phyloP scores from a whole-genome alignment of 2,797 vertebrate genomes.

The Moxostoma hubbsi region DNA sequence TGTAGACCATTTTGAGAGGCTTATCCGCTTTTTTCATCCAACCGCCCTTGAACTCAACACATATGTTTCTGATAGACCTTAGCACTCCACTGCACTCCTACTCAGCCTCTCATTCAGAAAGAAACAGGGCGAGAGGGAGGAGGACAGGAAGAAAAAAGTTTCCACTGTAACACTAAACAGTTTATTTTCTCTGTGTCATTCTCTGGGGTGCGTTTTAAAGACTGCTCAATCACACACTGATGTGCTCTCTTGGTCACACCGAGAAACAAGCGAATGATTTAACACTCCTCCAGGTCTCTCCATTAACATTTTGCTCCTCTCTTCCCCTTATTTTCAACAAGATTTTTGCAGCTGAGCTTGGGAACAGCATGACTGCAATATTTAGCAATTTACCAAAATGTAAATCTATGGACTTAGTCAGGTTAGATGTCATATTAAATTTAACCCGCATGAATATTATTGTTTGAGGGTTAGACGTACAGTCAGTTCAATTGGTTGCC shows the following conservation, averaged over 20 bases:
- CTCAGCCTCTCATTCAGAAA: constrained; percentile 74
- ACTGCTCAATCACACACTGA: constrained; percentile 57
- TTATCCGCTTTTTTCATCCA: constrained; percentile 53
- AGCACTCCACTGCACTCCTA: constrained; percentile 77
- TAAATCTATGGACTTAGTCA: too few species aligned
- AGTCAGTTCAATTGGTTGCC: too few species aligned
- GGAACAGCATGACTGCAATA: not conserved
- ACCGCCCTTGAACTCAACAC: constrained; percentile 76
- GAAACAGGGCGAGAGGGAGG: constrained; percentile 51
- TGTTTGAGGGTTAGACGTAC: too few species aligned
- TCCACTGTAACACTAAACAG: constrained; percentile 65
- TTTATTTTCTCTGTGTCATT: constrained; percentile 63
- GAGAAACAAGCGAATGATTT: constrained; percentile 49
- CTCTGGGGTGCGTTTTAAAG: constrained; percentile 57
- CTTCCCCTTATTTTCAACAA: constrained; percentile 15
- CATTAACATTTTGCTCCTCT: constrained; percentile 43
- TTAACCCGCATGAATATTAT: too few species aligned
- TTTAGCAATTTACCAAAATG: constrained; percentile 23
- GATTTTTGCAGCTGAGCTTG: constrained; percentile 1
- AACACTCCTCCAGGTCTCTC: constrained; percentile 43
- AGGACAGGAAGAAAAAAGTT: constrained; percentile 45
- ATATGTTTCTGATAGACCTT: constrained; percentile 88
- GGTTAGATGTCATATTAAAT: too few species aligned
- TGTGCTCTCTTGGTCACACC: constrained; percentile 50
- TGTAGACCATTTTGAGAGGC: constrained; percentile 54